Base-by-base conservation (phyloP, 2,797 vertebrate species). In the Pangasius larnaudii region DNA sequence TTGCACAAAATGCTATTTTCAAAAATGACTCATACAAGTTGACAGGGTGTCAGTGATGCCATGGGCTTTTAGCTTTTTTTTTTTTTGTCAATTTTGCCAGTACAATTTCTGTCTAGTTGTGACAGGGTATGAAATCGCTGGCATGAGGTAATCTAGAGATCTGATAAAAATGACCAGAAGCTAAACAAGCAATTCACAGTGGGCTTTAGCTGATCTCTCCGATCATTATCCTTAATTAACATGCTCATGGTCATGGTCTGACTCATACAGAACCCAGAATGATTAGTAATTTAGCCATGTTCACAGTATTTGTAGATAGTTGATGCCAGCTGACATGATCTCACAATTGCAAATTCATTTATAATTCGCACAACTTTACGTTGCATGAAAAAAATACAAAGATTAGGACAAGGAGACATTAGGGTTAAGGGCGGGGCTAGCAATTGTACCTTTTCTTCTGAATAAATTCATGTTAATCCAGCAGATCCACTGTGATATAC, bases 111-210 rank as follows among this genome's bases (percentile, higher is more conserved):
- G 9, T 58, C 10, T 16, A 53, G 46, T 51, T 53, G 16, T 84
- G 61, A 71, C 19, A 27, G 51, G 3, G 6, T 36, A 46, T 82
- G 65, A 56, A 87, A 87, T 83, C 27, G 7, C 79, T 33, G 39
- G 10, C 79, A 46, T 33, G 18, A 39, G 8, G 65, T 80, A 58
- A 87, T 27, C 24, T 49, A 27, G 19, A 51, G 51, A 74, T 88
- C 91, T 87, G 91, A 58, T 84, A 59, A 85, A 91, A 90, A 92
- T 93, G 36, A 93, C 88, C 93, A 93, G 91, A 93, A 93, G 92
- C 86, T 88, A 72, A 84, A 51, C 49, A 27, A 69, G 65, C 46
- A 63, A 42, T 61, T 81, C 79, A 81, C 18, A 61, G 79, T 46
- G 1, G 58, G 24, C 36, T 80, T 56, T 39, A 39, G 51, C 9